A percentile compares a stretch with the other conserved stretches of the same genome.
Conservation (phyloP, 2,113 vertebrate genomes). For the Chaetodon trifascialis region DNA sequence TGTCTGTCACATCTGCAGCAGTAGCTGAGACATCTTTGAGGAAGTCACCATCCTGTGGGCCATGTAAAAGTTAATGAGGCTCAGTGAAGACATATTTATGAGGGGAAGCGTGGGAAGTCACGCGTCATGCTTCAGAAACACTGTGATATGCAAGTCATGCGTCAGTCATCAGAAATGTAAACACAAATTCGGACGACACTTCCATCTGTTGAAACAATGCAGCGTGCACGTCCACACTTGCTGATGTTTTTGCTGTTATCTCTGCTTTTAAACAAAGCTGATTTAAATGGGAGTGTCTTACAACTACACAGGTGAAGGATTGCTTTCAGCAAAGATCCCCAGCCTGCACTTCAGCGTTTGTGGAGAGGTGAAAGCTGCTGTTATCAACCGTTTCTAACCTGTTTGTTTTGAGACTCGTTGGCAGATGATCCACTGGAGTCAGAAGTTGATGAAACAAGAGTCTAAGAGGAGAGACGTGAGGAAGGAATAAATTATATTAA, state of each 20-base stretch:
- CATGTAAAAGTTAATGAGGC: neutral
- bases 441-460: constrained; percentile 17
- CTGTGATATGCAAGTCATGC: neutral
- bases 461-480: neutral
- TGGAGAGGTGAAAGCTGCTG: neutral
- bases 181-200: neutral
- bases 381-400: constrained; percentile 14
- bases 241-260: neutral
- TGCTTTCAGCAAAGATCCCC: neutral
- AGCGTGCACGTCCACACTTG: neutral
- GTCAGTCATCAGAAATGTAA: neutral
- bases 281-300: neutral
- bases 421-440: constrained; percentile 29
- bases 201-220: neutral
- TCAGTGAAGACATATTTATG: neutral
- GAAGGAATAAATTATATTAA: too few relatives aligned
- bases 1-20: neutral
- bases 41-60: constrained; percentile 16
- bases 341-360: neutral
- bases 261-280: neutral
- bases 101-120: neutral
- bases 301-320: neutral
- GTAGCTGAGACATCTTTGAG: neutral
- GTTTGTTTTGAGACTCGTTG: constrained; percentile 4
- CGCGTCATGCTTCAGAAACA: fast-evolving